Base-by-base conservation (phyloP, 2,113 vertebrate species). In the Gavialis gangeticus region DNA sequence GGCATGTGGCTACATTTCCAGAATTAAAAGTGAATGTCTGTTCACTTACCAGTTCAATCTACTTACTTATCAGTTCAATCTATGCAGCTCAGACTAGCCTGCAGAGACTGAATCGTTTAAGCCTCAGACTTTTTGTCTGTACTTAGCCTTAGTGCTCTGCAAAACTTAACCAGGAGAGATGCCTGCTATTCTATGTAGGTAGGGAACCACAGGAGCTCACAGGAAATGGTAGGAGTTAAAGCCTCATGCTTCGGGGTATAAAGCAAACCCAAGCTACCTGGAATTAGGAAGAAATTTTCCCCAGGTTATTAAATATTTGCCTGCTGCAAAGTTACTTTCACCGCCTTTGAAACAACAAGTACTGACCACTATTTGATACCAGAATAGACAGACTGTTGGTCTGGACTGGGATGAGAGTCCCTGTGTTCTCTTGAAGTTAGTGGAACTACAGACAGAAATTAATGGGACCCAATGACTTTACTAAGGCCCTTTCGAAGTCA, bases 201-300 rank as follows among this genome's bases (percentile, higher is more conserved):
- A 66, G 64, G 22, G 69, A 12, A 30, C 34, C 59, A 60, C 59
- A 60, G 59, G 59, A 60, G 19, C 21, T 60, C 59, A 60, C 6
- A 60, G 19, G 59, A 60, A 14, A 21, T 60, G 19, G 22, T 21
- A 60, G 59, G 59, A 22, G 5, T 22, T 17, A 79, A 63, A 59
- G 66, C 30, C 83, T 30, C 46, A 37, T 21, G n/a, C 27, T 34
- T 28, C 76, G 30, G 67, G 69, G 30, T 57, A 73, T 5, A 2
- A 78, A 14, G 63, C 55, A 25, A 64, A 24, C 63, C 56, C 10
- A 19, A 0, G 0, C 25, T 59, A 11, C 4, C 69, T 76, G 57
- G 60, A 14, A 66, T 6, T 6, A 54, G 58, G 55, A 34, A 87
- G 54, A 59, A 89, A 82, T 82, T 37, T 34, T 66, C 25, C 6